A percentile compares a stretch with the other conserved stretches of the same genome.
phyloP scores from a whole-genome alignment of 2,113 vertebrate genomes.

The Salvelinus alpinus region DNA sequence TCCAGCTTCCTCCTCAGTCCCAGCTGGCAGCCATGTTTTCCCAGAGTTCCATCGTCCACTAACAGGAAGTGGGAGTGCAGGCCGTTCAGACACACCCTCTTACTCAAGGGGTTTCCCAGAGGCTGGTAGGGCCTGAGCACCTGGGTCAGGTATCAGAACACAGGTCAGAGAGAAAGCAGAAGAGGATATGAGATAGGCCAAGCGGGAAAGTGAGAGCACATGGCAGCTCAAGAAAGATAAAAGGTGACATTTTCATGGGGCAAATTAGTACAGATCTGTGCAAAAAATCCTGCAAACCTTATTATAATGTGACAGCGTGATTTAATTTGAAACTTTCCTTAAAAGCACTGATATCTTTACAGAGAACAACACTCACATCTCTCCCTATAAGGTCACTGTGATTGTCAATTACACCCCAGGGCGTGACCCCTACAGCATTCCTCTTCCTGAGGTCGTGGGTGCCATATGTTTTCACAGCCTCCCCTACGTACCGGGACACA shows the following conservation, averaged over 20 bases:
- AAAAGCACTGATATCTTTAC: background rate
- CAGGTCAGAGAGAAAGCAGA: background rate
- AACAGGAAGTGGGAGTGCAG: conserved; percentile 95
- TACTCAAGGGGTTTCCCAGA: conserved; percentile 89
- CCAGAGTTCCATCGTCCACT: conserved; percentile 91
- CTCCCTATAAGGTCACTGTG: conserved; percentile 87
- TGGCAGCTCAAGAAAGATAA: background rate
- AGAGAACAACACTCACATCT: conserved; percentile 80
- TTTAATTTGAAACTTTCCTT: background rate
- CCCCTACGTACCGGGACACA: conserved; percentile 89
- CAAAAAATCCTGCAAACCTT: too few relatives aligned
- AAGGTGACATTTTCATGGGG: too few relatives aligned
- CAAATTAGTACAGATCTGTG: too few relatives aligned
- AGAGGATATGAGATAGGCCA: background rate
- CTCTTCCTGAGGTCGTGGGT: conserved; percentile 86
- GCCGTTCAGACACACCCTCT: conserved; percentile 87
- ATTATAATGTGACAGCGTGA: too few relatives aligned
- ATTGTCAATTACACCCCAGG: conserved; percentile 96
- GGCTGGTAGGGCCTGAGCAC: conserved; percentile 89
- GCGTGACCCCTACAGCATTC: conserved; percentile 86
- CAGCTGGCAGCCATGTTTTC: conserved; percentile 89
- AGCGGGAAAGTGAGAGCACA: background rate
- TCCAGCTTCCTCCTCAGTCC: conserved; percentile 86
- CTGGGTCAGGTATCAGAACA: conserved; percentile 59
- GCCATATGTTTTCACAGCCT: conserved; percentile 85